These are phyloP conservation scores for Teleopsis dalmanni DNA, from an alignment of 1,140 invertebrate species.

Conservation along the genomic window DNA sequence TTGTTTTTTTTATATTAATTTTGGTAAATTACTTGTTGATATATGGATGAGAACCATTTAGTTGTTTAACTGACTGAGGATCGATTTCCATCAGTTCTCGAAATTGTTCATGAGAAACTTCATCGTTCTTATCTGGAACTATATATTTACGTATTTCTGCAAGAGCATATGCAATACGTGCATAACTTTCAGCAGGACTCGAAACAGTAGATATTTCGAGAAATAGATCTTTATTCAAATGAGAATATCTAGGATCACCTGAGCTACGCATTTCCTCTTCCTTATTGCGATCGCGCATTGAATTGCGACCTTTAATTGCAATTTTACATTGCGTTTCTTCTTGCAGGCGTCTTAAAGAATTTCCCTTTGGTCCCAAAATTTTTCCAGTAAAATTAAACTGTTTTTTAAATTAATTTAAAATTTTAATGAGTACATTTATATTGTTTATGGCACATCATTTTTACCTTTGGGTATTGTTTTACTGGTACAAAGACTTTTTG, in stretches of 20 bases:
- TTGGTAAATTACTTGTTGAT: conserved; percentile 23
- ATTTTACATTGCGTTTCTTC: conserved; percentile 94
- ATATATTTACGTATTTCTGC: conserved; percentile 67
- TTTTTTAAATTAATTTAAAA: too few relatives aligned
- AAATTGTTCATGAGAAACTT: conserved; percentile 70
- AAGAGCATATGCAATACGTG: conserved; percentile 82
- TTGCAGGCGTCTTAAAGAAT: conserved; percentile 84
- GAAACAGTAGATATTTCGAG: conserved; percentile 86
- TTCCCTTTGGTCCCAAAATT: conserved; percentile 85
- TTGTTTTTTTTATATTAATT: background rate
- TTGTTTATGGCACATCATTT: background rate
- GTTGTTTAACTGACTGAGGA: conserved; percentile 31
- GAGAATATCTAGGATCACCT: conserved; percentile 84
- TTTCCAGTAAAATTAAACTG: conserved; percentile 92
- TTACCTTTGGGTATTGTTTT: conserved; percentile 70
- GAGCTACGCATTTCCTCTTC: conserved; percentile 83
- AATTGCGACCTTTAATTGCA: conserved; percentile 87
- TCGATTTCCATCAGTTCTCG: conserved; percentile 58
- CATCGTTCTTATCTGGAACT: conserved; percentile 68
- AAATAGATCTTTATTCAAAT: conserved; percentile 87
- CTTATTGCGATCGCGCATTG: conserved; percentile 89
- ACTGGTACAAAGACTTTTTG: conserved; percentile 78
- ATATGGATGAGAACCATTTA: conserved; percentile 27
- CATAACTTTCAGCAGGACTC: conserved; percentile 84
- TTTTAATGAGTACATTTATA: background rate